Base-by-base conservation (phyloP, 2,888 invertebrate species). In the Tachina fera region DNA sequence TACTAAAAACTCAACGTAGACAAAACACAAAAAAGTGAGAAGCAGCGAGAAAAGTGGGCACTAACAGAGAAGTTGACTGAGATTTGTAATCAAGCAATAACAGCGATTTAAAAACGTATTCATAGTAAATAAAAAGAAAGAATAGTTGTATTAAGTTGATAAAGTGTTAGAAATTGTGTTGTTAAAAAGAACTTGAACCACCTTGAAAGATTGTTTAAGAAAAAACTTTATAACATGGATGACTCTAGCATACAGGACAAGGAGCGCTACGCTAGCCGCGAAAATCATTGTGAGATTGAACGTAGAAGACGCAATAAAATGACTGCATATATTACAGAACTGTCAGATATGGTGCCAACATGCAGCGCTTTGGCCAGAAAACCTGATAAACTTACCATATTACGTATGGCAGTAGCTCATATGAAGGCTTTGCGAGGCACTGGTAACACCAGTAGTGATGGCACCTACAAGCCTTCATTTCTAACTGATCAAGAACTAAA, bases 271-370 rank as follows among this genome's bases (percentile, higher is more conserved):
- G 98, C 98, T 90, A 95, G 97, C 93, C 97, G 99, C 93, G 99
- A 99, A 94, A 99, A 99, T 93, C 99, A 99, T 94, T 98, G 98
- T 94, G 99, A 99, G 94, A 99, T 99, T 93, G 99, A 99, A 94
- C 95, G 99, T 89, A 95, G 99, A 89, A 95, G 99, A 90, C 95
- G 99, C 90, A 99, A 99, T 95, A 99, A 99, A 96, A 99, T 99
- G 99, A 99, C 99, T 90, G 98, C 99, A 89, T 99, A 99, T 94
- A 99, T 99, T 93, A 99, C 99, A 91, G 99, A 99, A 94, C 95
- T 99, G 90, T 99, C 98, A 89, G 99, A 99, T 94, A 99, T 99
- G 99, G 99, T 99, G 91, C 99, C 99, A 91, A 98, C 99, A 90
- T 99, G 99, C 94, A 98, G 98, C 91, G 98, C 99, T 67, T 95